Evolutionary conservation across 1,140 invertebrate genomes (phyloP).

Genomic region (Ganaspis sp.): DNA sequence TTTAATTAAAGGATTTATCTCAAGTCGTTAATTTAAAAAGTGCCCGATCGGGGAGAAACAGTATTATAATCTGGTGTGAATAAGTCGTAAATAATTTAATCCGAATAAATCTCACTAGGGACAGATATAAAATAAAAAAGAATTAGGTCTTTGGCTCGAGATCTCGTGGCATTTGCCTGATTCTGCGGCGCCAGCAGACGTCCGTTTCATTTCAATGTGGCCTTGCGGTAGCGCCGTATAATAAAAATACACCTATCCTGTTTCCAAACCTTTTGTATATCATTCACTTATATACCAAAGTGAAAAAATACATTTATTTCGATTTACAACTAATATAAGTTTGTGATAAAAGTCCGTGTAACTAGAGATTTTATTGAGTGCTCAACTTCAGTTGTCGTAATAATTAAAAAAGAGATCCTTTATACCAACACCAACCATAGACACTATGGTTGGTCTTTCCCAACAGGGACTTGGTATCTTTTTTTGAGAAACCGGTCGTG

Average conservation of each 20-base stretch:
- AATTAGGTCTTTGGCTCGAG: constrained; percentile 20
- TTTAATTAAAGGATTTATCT: not conserved
- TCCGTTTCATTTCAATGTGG: not conserved
- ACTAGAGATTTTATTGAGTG: not conserved
- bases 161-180: constrained; percentile 11
- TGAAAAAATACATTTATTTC: constrained; percentile 20
- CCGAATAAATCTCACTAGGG: constrained; percentile 26
- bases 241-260: constrained; percentile 31
- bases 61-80: constrained; percentile 6
- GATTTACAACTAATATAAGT: constrained; percentile 21
- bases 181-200: constrained; percentile 27
- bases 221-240: constrained; percentile 27
- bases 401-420: not conserved
- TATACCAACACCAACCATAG: not conserved
- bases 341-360: not conserved
- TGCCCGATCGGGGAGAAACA: not conserved
- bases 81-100: constrained; percentile 24
- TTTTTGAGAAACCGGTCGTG: constrained; percentile 24
- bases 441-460: too few relatives aligned
- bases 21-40: not conserved
- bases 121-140: constrained; percentile 7
- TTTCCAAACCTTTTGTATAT: constrained; percentile 20
- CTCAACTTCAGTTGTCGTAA: not conserved
- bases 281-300: constrained; percentile 7
- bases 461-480: not conserved